Base-by-base conservation (phyloP, 1,140 invertebrate species). In the Drepana arcuata region DNA sequence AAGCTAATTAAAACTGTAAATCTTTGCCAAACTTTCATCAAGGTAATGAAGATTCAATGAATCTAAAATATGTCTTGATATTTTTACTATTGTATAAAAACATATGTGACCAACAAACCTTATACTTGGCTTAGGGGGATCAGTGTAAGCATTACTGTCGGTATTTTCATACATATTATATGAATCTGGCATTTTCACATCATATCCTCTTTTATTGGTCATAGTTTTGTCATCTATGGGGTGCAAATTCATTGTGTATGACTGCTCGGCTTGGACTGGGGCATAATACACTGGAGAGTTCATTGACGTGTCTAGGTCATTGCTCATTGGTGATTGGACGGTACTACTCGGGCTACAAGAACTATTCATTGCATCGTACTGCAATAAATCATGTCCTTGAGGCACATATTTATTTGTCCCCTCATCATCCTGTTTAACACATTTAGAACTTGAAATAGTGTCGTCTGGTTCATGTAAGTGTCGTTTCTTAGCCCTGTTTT, bases 401-500 rank as follows among this genome's bases (percentile, higher is more conserved):
- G 54, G 59, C 4, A 32, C 18, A 35, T 39, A 47, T 21, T 52
- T 43, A 21, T 36, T 50, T 36, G 30, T 52, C 14, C 32, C 32
- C 10, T 69, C 70, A 14, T 82, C 74, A 30, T 83, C 82, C 14
- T 52, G 48, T 55, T 75, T 84, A 6, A 61, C 36, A 18, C 50
- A 61, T 33, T 84, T 84, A 1, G 81, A 83, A 45, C 81, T 84
- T 2, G 72, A 62, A 0, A 84, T 74, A 9, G 62, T 48, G 27
- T 83, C 79, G 14, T 84, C 79, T 9, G 61, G 29, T 2, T 74
- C 63, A 15, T 53, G 42, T 2, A 47, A 27, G 5, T 72, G 67
- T 23, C 87, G 58, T 43, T 90, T 90, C 42, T 89, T 93, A 0
- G 90, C 89, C 48, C 95, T 86, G 69, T 99, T 99, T 63, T 94